Conservation (phyloP, 2,888 invertebrate species). For the Plagiodera versicolora region DNA sequence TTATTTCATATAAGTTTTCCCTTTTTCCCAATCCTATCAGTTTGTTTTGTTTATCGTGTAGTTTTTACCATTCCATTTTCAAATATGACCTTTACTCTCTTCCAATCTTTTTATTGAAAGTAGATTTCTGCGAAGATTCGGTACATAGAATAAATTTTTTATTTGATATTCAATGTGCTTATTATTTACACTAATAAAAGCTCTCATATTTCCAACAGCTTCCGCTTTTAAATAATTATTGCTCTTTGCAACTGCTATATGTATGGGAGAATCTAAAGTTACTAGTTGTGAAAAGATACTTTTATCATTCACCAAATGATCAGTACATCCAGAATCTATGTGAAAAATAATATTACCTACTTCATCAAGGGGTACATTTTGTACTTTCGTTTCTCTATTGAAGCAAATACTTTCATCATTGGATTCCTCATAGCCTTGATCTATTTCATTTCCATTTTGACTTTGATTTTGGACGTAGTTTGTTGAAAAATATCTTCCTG, state of each 20-base stretch:
- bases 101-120: slow-evolving; percentile 24
- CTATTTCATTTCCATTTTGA: too few species aligned
- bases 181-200: slow-evolving; percentile 21
- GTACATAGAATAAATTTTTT: slow-evolving; percentile 29
- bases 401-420: slow-evolving; percentile 12
- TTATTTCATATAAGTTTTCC: slow-evolving; percentile 27
- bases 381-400: slow-evolving; percentile 4
- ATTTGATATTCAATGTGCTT: slow-evolving; percentile 22
- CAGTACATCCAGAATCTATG: slow-evolving; percentile 20
- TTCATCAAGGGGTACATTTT: background rate
- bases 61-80: slow-evolving; percentile 18
- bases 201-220: slow-evolving; percentile 9
- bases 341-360: slow-evolving; percentile 17
- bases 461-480: too few species aligned
- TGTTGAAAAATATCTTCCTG: too few species aligned
- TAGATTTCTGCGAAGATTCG: slow-evolving; percentile 19
- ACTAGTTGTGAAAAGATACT: slow-evolving; percentile 8
- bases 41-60: slow-evolving; percentile 13
- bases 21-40: slow-evolving; percentile 19
- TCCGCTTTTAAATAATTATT: background rate
- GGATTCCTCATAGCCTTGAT: too few species aligned
- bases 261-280: slow-evolving; percentile 14
- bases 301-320: slow-evolving; percentile 17
- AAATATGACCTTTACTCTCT: slow-evolving; percentile 19
- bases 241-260: slow-evolving; percentile 20